Conservation (phyloP, 2,113 vertebrate species). For the Emydocephalus ijimae region DNA sequence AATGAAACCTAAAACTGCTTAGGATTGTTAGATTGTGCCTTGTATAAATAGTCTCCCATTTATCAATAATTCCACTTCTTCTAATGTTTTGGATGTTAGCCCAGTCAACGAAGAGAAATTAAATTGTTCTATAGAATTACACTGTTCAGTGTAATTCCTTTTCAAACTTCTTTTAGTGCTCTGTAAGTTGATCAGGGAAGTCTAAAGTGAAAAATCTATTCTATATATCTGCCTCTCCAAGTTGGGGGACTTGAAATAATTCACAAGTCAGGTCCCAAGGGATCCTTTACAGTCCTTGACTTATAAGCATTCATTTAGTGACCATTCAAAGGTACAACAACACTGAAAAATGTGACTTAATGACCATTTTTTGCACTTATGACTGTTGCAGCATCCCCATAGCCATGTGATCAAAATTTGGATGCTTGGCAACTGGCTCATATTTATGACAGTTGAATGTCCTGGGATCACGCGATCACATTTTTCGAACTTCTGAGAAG, state of each 20-base stretch:
- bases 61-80: slow-evolving; percentile 14
- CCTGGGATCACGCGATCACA: background rate
- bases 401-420: background rate
- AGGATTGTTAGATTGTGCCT: background rate
- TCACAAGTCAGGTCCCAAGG: background rate
- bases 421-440: background rate
- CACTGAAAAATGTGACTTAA: background rate
- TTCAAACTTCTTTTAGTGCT: background rate
- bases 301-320: background rate
- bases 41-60: slow-evolving; percentile 9
- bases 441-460: background rate
- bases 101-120: slow-evolving; percentile 12
- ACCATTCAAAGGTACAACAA: background rate
- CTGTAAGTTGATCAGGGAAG: background rate
- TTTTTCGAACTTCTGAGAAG: background rate
- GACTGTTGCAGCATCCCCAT: background rate
- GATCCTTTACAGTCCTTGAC: background rate
- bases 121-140: slow-evolving; percentile 14
- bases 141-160: background rate
- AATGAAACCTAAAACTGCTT: slow-evolving; percentile 15
- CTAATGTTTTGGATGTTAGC: slow-evolving; percentile 25
- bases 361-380: background rate
- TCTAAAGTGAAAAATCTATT: background rate
- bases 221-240: background rate
- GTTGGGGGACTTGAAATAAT: background rate